These are phyloP conservation scores for Gallinago solitaria DNA, from an alignment of 2,797 vertebrate species.

Conservation along the genomic window DNA sequence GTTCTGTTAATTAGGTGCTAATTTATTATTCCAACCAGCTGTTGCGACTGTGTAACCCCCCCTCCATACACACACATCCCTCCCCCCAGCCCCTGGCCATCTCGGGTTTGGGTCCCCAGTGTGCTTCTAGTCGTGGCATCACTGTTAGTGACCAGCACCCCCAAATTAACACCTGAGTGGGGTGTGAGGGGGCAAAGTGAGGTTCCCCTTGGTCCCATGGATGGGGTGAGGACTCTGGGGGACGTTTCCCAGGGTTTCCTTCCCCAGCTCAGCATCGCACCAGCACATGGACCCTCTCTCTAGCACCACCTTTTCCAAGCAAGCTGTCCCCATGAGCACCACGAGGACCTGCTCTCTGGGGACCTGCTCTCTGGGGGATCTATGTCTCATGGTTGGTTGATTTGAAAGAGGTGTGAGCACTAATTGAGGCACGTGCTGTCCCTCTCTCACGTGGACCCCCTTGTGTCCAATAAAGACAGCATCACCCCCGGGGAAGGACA, in stretches of 20 bases:
- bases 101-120: neutral
- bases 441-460: neutral
- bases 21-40: slow-evolving; percentile 37
- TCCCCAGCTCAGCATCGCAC: neutral
- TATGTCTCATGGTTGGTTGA: neutral
- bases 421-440: neutral
- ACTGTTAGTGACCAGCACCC: neutral
- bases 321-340: neutral
- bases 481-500: neutral
- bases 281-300: rapidly evolving
- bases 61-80: no score
- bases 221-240: rapidly evolving
- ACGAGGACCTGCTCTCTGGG: rapidly evolving
- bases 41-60: neutral
- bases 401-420: neutral
- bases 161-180: neutral
- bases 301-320: neutral
- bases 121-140: neutral
- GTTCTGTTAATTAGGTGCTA: slow-evolving; percentile 50
- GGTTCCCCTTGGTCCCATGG: rapidly evolving
- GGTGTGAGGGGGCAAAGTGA: neutral
- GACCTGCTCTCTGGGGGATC: rapidly evolving
- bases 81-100: neutral
- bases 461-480: neutral
- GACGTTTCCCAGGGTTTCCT: neutral